Percentiles rank a stretch among this genome's conserved stretches.
These are phyloP conservation scores for Apostichopus parvimensis DNA, from an alignment of 35 echinoderm and acorn worm genomes.

Conservation along the genomic window DNA sequence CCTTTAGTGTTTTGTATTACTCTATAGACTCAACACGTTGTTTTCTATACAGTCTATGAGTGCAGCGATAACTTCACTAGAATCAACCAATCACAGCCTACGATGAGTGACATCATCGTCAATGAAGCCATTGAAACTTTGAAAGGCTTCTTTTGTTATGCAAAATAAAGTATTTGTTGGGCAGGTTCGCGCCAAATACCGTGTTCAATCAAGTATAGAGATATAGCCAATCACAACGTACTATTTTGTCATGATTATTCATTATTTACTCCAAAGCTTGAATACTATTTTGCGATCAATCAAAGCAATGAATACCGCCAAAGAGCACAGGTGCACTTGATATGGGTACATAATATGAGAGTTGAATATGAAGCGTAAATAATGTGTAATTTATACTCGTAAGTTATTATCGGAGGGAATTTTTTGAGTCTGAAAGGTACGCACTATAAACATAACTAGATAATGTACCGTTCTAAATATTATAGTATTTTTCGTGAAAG, in stretches of 20 bases:
- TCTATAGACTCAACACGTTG: constrained; percentile 22
- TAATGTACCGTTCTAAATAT: not conserved
- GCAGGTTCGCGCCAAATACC: constrained; percentile 45
- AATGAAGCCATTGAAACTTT: constrained; percentile 37
- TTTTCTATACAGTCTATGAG: constrained; percentile 6
- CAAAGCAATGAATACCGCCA: constrained; percentile 40
- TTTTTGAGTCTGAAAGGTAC: not conserved
- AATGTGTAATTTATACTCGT: constrained; percentile 12
- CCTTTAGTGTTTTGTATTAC: constrained; percentile 46
- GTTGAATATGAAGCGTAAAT: constrained; percentile 29
- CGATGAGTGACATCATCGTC: constrained; percentile 40
- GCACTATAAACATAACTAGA: not conserved
- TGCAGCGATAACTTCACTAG: constrained; percentile 37
- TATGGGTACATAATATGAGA: not conserved
- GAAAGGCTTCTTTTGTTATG: constrained; percentile 39
- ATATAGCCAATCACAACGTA: constrained; percentile 2
- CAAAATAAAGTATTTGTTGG: constrained; percentile 38
- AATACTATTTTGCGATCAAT: constrained; percentile 36
- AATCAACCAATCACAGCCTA: constrained; percentile 35
- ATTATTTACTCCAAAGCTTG: not conserved
- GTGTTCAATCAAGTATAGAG: constrained; percentile 39
- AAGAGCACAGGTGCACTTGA: constrained; percentile 47
- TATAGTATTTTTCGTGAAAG: no score
- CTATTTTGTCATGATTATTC: constrained; percentile 42
- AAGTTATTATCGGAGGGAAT: not conserved